Base-by-base conservation (phyloP, 2,113 vertebrate genomes). In the Syngnathus scovelli region DNA sequence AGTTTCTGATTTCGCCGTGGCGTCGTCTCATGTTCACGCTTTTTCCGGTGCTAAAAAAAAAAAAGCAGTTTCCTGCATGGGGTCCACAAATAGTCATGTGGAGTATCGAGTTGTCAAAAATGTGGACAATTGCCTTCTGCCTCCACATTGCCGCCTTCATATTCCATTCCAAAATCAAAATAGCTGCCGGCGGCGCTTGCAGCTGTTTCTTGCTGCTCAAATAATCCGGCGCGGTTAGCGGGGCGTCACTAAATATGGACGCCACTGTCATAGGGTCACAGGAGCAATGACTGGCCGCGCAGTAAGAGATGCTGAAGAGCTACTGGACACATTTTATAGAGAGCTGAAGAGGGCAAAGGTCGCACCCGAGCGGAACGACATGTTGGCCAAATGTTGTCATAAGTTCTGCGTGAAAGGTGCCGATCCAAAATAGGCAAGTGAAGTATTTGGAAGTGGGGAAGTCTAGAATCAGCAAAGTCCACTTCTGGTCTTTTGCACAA, bases 141-240 rank as follows among this genome's bases (percentile, higher is more conserved):
- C 68, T 68, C 49, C n/a, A 43, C 60, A 19, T n/a, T 19, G 7
- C 39, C 36, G 49, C 55, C 13, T 37, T 0, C 33, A 80, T 86
- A 88, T 91, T 84, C 71, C 67, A 83, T 90, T 91, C 84, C 89
- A 67, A 74, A 82, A 81, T 86, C 79, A 86, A 90, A 91, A 91
- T 90, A 91, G 90, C 84, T 72, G 62, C 51, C 43, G 51, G 7
- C 75, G 89, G 83, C 84, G 82, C 85, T 67, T 75, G 79, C 90
- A 91, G 89, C 90, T 90, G 90, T 78, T 83, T 79, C 38, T 16
- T 39, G 61, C 65, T 71, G 69, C 86, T 66, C 86, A 89, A 90
- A 89, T 90, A 90, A 85, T 89, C 81, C 67, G 56, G 19, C 71
- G 68, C 69, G 74, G 44, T 58, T 64, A 76, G 78, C 70, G 68